phyloP scores from a whole-genome alignment of 2,888 invertebrate species.

The Argynnis bischoffii region DNA sequence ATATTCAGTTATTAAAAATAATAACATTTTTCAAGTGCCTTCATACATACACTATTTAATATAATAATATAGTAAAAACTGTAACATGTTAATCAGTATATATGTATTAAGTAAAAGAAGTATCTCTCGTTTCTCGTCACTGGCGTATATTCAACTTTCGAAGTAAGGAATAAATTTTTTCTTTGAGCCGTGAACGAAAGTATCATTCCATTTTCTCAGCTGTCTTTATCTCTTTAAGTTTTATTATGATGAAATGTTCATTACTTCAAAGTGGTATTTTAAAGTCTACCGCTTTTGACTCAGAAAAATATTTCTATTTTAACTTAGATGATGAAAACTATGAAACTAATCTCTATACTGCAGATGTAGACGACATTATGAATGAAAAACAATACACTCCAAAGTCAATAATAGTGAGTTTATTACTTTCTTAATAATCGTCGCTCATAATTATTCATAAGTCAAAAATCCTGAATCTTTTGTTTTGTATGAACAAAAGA shows the following conservation, averaged over 20 bases:
- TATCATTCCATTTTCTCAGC: slow-evolving; percentile 21
- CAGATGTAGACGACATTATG: background rate
- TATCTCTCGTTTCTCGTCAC: background rate
- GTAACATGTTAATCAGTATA: background rate
- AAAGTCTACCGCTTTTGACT: slow-evolving; percentile 11
- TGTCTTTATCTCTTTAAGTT: slow-evolving; percentile 14
- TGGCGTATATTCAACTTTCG: slow-evolving; percentile 17
- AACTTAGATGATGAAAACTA: slow-evolving; percentile 15
- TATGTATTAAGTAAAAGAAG: slow-evolving; percentile 5
- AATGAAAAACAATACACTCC: slow-evolving; percentile 5
- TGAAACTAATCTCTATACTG: slow-evolving; percentile 10
- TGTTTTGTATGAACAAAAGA: slow-evolving; percentile 37
- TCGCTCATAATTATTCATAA: slow-evolving; percentile 32
- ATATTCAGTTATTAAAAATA: too few species aligned
- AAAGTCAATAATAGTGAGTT: slow-evolving; percentile 17
- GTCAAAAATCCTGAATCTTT: slow-evolving; percentile 37
- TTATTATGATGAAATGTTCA: slow-evolving; percentile 18
- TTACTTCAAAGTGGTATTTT: slow-evolving; percentile 13
- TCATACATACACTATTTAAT: too few species aligned
- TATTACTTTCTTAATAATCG: slow-evolving; percentile 33
- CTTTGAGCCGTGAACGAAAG: slow-evolving; percentile 15
- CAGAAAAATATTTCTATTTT: slow-evolving; percentile 20
- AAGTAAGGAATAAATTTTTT: slow-evolving; percentile 20
- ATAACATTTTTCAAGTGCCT: too few species aligned
- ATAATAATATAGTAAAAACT: too few species aligned